Conservation (phyloP, 2,797 vertebrate genomes). For the Enteromius viviparus region DNA sequence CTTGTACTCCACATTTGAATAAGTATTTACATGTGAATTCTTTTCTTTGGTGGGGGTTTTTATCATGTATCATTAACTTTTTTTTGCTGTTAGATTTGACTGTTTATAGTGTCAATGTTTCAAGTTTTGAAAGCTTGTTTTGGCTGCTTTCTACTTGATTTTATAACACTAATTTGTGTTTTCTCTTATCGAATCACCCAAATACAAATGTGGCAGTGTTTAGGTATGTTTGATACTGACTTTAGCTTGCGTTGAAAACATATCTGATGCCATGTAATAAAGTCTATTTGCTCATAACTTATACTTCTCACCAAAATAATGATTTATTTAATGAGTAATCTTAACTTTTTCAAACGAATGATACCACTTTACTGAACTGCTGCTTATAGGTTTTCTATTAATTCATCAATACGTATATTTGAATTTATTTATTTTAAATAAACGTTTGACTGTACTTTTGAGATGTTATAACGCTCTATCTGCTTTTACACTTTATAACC, state of each 20-base stretch:
- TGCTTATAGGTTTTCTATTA: neutral
- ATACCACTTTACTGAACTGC: neutral
- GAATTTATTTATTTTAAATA: neutral
- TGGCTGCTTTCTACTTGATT: neutral
- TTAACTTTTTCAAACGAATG: neutral
- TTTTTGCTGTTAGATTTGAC: neutral
- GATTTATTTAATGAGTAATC: neutral
- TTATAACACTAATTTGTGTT: conserved; percentile 65
- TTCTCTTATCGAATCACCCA: conserved; percentile 46
- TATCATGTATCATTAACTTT: neutral
- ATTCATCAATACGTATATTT: neutral
- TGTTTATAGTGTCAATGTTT: neutral
- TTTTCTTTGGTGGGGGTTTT: conserved; percentile 34
- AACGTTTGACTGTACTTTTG: too few species aligned
- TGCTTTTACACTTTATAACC: neutral
- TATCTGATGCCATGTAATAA: conserved; percentile 52
- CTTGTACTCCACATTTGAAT: conserved; percentile 25
- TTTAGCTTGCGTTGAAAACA: conserved; percentile 52
- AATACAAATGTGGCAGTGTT: conserved; percentile 50
- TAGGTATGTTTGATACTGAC: conserved; percentile 62
- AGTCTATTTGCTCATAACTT: conserved; percentile 55
- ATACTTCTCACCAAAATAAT: neutral
- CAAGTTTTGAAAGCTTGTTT: neutral
- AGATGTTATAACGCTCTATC: accelerated
- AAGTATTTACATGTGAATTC: conserved; percentile 7